phyloP scores from a whole-genome alignment of 2,797 vertebrate species.

The Spinibarbus caldwelli region DNA sequence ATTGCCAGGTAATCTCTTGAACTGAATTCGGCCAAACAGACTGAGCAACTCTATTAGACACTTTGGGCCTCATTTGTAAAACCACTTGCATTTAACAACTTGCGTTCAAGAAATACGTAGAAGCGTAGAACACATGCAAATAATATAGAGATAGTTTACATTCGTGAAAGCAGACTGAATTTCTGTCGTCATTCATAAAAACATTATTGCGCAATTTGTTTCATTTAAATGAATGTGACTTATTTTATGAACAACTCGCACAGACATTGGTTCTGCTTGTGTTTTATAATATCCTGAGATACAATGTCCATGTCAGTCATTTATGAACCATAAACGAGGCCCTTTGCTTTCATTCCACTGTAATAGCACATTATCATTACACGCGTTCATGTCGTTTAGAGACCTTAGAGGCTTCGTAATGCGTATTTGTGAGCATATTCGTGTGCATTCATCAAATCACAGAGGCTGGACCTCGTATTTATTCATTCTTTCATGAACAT shows the following conservation, averaged over 20 bases:
- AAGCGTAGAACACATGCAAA: background rate
- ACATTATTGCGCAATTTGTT: background rate
- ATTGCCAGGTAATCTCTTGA: background rate
- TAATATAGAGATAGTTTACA: background rate
- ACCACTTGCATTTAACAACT: background rate
- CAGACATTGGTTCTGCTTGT: background rate
- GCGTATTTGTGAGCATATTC: background rate
- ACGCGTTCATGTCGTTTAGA: background rate
- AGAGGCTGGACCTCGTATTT: conserved; percentile 81
- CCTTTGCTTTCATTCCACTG: conserved; percentile 32
- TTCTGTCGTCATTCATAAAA: background rate
- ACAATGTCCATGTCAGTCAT: background rate
- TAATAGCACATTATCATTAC: too few relatives aligned
- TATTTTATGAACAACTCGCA: background rate
- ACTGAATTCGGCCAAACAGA: background rate
- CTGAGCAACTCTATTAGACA: background rate
- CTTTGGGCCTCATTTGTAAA: background rate
- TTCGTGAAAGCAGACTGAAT: background rate
- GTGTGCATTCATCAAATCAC: conserved; percentile 57
- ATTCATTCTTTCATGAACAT: conserved; percentile 74
- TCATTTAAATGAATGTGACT: background rate
- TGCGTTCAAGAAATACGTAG: background rate
- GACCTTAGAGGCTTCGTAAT: conserved; percentile 6
- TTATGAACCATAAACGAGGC: conserved; percentile 41
- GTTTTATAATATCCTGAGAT: background rate